Base-by-base conservation (phyloP, 2,888 invertebrate species). In the Galeopsomyia nigrocyanea region DNA sequence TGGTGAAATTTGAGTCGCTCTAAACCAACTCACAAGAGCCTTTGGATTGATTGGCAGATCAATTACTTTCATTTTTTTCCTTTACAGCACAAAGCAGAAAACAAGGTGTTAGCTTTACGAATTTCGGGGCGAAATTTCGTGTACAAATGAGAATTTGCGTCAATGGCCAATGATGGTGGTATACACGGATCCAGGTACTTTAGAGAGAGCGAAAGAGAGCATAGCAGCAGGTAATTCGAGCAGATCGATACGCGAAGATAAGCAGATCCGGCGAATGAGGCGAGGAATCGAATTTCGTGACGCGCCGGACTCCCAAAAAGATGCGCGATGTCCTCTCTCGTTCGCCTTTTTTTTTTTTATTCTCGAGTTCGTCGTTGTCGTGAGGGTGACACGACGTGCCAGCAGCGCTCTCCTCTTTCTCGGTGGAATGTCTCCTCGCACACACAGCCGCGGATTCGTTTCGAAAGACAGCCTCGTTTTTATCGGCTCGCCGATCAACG, bases 271-370 rank as follows among this genome's bases (percentile, higher is more conserved):
- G 6, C 39, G 53, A 19, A 3, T 9, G 14, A 58, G 50, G 39
- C 22, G n/a, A 2, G 50, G 70, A 67, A 56, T 75, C 72, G 69
- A 58, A 75, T 75, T 75, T 75, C 75, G 65, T 63, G 72, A 62
- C 66, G 62, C 63, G 50, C 14, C 49, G 58, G 65, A 47, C 55
- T 55, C 62, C 56, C 51, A 58, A 69, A n/a, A 61, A 73, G 31
- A 47, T 16, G 68, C 51, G 68, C 51, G 19, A 10, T 58, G n/a
- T 49, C 57, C 49, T n/a, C n/a, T n/a, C n/a, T 22, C 26, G 26
- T n/a, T 22, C 17, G 26, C 13, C 46, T 49, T n/a, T 2, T 17
- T 46, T 51, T 46, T 69, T 60, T 50, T 62, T 62, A 49, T 69
- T 56, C 62, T 55, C 39, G 14, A 16, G 9, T 14, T 57, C 31